phyloP scores from a whole-genome alignment of 1,140 invertebrate species.

The Bradysia coprophila region DNA sequence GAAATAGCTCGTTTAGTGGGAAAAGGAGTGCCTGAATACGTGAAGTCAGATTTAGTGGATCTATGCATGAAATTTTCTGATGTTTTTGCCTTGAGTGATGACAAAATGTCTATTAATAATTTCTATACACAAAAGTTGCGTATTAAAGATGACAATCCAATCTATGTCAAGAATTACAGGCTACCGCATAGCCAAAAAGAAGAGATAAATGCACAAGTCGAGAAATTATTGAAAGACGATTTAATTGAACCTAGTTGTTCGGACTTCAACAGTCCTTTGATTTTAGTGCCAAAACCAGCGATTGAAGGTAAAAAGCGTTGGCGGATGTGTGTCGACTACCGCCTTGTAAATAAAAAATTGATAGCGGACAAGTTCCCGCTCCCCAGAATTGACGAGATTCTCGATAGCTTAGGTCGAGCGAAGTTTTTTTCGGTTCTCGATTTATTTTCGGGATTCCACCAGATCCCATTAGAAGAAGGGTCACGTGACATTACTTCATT shows the following conservation, averaged over 20 bases:
- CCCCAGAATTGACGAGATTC: slow-evolving; percentile 19
- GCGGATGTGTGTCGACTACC: slow-evolving; percentile 2
- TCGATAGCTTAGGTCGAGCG: slow-evolving; percentile 13
- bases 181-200: slow-evolving; percentile 1
- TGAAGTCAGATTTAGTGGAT: no score
- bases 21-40: no score
- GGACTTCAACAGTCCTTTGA: slow-evolving; percentile 2
- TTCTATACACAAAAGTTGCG: slow-evolving; percentile 8
- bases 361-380: slow-evolving; percentile 21
- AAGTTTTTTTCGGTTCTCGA: slow-evolving; percentile 19
- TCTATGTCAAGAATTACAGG: slow-evolving; percentile 3
- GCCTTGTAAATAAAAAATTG: slow-evolving; percentile 4
- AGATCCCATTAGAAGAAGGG: slow-evolving; percentile 14
- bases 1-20: no score
- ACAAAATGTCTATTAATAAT: slow-evolving; percentile 7
- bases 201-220: background rate
- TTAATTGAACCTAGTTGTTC: background rate
- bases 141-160: background rate
- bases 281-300: slow-evolving; percentile 1
- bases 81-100: slow-evolving; percentile 7
- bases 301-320: slow-evolving; percentile 1
- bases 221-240: slow-evolving; percentile 2
- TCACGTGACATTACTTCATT: slow-evolving; percentile 19
- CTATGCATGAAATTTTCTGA: slow-evolving; percentile 7
- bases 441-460: slow-evolving; percentile 21